Base-by-base conservation (phyloP, 2,888 invertebrate species). In the Aphodius sticticus region DNA sequence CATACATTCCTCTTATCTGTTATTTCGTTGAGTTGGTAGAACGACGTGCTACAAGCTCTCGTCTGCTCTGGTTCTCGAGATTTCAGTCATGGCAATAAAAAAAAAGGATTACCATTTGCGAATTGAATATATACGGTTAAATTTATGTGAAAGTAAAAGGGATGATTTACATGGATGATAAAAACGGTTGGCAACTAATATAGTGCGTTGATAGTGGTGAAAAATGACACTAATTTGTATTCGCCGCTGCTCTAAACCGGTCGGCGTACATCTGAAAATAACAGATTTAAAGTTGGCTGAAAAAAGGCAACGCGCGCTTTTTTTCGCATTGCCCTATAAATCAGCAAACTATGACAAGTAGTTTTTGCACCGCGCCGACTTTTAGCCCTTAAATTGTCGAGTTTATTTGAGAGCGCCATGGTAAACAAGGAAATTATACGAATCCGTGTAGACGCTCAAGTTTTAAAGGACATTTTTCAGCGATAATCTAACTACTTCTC, bases 71-170 rank as follows among this genome's bases (percentile, higher is more conserved):
- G 53, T 12, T 26, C 53, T 53, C 53, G 53, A 2, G 4, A 53
- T 53, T 2, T 53, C 12, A 53, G 7, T 53, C 53, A 26, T 26
- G 26, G 26, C 53, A 9, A 7, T 7, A 53, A 53, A 7, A 53
- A 53, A 53, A 53, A 53, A 12, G 53, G 53, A 53, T 53, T 53
- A 53, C 53, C 53, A 26, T 53, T 53, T 12, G 53, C 53, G 53
- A 53, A 53, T 53, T 53, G 53, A 53, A 53, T 53, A 53, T 53
- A 53, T 53, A 53, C 12, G 9, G 53, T 53, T 7, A 9, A 9
- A 53, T 53, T 53, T 53, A 53, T 53, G 53, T 53, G 53, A 53
- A 53, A 53, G 53, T 53, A 53, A 53, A 53, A 53, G 53, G 53
- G 53, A 5, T 53, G 53, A 53, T 53, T 53, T 53, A 53, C 53